Conservation (phyloP, 2,888 invertebrate genomes). For the Netelia virgata region DNA sequence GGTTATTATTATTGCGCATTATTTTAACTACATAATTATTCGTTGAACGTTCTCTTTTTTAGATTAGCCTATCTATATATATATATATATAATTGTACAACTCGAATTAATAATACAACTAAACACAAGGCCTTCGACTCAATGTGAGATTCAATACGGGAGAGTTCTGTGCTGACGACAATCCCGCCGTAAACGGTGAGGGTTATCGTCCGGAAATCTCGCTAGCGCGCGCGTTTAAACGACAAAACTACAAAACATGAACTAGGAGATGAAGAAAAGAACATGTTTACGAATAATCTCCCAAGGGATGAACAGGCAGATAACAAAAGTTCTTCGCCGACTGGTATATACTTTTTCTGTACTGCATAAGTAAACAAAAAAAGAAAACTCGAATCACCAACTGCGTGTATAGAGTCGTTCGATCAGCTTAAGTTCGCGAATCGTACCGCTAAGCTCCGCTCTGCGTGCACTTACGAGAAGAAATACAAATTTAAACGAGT, state of each 20-base stretch:
- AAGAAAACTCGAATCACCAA: slow-evolving; percentile 29
- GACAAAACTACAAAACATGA: slow-evolving; percentile 52
- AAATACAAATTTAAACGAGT: slow-evolving; percentile 18
- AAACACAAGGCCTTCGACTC: slow-evolving; percentile 57
- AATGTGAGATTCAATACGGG: slow-evolving; percentile 80
- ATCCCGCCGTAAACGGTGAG: neutral
- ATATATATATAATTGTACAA: slow-evolving; percentile 43
- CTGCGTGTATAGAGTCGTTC: slow-evolving; percentile 24
- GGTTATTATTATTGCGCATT: slow-evolving; percentile 58
- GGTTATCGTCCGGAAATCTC: slow-evolving; percentile 47
- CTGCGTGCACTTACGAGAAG: slow-evolving; percentile 9
- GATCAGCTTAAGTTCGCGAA: slow-evolving; percentile 56
- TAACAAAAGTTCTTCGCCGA: slow-evolving; percentile 21
- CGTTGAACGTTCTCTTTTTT: slow-evolving; percentile 63
- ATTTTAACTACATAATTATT: slow-evolving; percentile 59
- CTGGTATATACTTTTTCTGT: slow-evolving; percentile 53
- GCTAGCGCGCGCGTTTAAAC: slow-evolving; percentile 72
- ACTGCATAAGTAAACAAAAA: slow-evolving; percentile 28
- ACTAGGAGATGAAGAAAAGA: neutral
- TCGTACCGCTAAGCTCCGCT: slow-evolving; percentile 48
- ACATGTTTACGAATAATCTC: neutral
- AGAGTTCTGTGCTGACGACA: slow-evolving; percentile 76
- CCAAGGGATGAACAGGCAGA: slow-evolving; percentile 3
- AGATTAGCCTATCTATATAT: slow-evolving; percentile 46
- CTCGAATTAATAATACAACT: slow-evolving; percentile 31